Conservation (phyloP, 1,140 invertebrate genomes). For the Bombus picipes region DNA sequence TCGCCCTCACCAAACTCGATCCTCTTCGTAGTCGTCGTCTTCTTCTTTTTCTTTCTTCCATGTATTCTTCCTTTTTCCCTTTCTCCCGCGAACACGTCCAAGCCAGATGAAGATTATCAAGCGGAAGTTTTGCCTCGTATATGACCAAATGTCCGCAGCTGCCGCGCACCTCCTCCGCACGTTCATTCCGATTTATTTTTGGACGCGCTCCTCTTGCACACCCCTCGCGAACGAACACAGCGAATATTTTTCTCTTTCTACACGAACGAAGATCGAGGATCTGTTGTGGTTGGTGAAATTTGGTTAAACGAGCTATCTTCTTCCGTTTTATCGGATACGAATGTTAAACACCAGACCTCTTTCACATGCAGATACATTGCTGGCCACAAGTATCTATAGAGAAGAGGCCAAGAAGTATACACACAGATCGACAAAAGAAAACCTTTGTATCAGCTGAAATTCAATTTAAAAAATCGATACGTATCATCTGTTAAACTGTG, state of each 20-base stretch:
- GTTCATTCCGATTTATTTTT: slow-evolving; percentile 54
- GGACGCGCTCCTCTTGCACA: slow-evolving; percentile 2
- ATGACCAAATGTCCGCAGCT: slow-evolving; percentile 60
- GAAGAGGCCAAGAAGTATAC: too few relatives aligned
- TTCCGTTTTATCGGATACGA: too few relatives aligned
- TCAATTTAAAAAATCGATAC: too few relatives aligned
- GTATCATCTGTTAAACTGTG: too few relatives aligned
- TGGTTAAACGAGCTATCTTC: too few relatives aligned
- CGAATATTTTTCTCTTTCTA: background rate
- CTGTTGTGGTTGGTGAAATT: too few relatives aligned
- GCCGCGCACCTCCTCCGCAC: slow-evolving; percentile 2
- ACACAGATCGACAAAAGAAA: too few relatives aligned
- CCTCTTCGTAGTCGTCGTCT: background rate
- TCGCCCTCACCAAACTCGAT: slow-evolving; percentile 12
- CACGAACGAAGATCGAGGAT: background rate
- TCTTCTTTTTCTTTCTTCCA: background rate
- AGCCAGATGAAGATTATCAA: slow-evolving; percentile 63
- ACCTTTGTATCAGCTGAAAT: too few relatives aligned
- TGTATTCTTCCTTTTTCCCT: background rate
- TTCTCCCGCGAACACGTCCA: slow-evolving; percentile 20
- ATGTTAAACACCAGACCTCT: too few relatives aligned
- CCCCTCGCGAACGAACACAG: background rate
- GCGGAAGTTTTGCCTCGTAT: slow-evolving; percentile 58
- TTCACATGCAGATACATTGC: too few relatives aligned
- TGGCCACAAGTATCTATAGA: too few relatives aligned